Conservation (phyloP, 1,140 invertebrate species). For the Palaemon carinicauda region DNA sequence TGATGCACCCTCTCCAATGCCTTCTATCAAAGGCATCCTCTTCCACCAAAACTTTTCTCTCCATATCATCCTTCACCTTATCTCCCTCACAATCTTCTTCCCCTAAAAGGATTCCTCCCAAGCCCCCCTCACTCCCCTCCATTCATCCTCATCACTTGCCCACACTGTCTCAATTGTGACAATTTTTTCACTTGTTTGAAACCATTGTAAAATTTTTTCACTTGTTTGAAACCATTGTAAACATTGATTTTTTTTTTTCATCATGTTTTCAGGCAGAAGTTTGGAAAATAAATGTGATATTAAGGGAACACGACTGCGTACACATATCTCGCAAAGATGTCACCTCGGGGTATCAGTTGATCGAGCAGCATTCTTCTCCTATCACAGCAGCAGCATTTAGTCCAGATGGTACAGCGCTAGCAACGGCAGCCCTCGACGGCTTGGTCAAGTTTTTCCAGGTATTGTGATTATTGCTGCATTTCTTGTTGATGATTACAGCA, state of each 20-base stretch:
- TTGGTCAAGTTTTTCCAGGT: constrained; percentile 92
- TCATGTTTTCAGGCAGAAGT: constrained; percentile 71
- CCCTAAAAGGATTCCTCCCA: too few relatives aligned
- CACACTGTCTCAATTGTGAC: too few relatives aligned
- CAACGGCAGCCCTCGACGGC: constrained; percentile 86
- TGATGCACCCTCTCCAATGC: too few relatives aligned
- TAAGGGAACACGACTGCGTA: constrained; percentile 67
- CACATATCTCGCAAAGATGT: constrained; percentile 64
- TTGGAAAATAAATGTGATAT: constrained; percentile 71
- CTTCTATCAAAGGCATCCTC: too few relatives aligned
- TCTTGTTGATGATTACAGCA: too few relatives aligned
- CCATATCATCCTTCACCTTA: too few relatives aligned
- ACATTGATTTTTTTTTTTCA: too few relatives aligned
- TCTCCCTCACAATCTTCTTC: too few relatives aligned
- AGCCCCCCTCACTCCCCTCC: too few relatives aligned
- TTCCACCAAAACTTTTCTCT: too few relatives aligned
- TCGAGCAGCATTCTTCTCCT: constrained; percentile 74
- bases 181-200: not conserved
- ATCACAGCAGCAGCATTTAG: constrained; percentile 89
- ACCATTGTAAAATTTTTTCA: not conserved
- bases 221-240: too few relatives aligned
- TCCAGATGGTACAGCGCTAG: constrained; percentile 90
- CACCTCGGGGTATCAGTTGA: constrained; percentile 69
- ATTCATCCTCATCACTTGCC: too few relatives aligned
- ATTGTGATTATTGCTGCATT: constrained; percentile 13